Evolutionary conservation across 1,140 invertebrate species (phyloP).

Genomic region (Bombus vancouverensis): DNA sequence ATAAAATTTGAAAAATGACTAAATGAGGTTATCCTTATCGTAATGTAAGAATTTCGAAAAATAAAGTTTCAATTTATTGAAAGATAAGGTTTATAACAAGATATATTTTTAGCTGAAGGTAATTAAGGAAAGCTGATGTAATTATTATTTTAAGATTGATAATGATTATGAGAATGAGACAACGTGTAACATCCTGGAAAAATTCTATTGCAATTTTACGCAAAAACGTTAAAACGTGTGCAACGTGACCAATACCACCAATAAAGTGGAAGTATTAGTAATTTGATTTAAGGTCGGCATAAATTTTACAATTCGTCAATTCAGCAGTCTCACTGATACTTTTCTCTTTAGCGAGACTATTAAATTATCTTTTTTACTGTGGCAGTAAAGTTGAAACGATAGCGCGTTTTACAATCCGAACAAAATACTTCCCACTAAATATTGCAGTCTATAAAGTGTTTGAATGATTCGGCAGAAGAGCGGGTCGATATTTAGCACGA

Average conservation of each 20-base stretch:
- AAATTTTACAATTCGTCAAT: neutral
- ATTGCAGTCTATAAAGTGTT: conserved; percentile 17
- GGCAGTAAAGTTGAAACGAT: neutral
- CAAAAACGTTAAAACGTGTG: neutral
- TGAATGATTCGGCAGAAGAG: neutral
- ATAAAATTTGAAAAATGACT: no score
- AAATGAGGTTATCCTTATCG: no score
- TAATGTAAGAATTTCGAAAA: no score
- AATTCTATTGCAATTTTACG: neutral
- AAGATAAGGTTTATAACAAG: no score
- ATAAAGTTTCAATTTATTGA: no score
- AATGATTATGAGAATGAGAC: no score
- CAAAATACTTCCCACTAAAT: neutral
- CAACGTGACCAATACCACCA: no score
- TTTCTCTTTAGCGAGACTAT: neutral
- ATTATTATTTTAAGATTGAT: no score
- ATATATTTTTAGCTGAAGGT: no score
- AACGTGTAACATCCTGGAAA: neutral
- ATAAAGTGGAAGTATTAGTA: neutral
- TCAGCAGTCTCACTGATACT: neutral
- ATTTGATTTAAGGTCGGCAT: neutral
- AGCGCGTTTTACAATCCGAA: neutral
- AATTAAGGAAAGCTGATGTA: no score
- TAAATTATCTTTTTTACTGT: conserved; percentile 20
- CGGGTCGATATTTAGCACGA: conserved; percentile 14